phyloP scores from a whole-genome alignment of 2,888 invertebrate species.

The Rhaphigaster nebulosa region DNA sequence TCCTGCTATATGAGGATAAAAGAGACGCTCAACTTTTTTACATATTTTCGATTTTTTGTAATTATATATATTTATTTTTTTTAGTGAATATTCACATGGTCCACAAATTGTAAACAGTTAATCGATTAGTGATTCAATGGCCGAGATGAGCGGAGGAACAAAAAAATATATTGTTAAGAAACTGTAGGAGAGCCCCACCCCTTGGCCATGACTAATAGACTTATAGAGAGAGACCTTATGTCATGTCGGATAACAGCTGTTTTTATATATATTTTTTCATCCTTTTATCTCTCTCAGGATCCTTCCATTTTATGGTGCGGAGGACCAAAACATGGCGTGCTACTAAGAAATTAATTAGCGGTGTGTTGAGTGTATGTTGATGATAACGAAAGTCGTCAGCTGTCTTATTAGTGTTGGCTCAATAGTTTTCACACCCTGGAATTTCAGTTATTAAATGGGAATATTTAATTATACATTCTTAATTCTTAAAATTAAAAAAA shows the following conservation, averaged over 20 bases:
- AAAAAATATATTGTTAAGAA: constrained; percentile 19
- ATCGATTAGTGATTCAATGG: constrained; percentile 19
- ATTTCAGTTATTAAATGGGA: not conserved
- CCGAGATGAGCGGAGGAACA: not conserved
- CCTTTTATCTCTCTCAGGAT: not conserved
- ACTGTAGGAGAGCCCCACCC: not conserved
- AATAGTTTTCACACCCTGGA: not conserved
- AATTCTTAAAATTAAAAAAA: too few species aligned
- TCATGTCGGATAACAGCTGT: constrained; percentile 30
- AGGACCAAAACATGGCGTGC: constrained; percentile 5
- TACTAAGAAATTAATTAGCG: not conserved
- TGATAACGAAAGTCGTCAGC: not conserved
- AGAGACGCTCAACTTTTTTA: not conserved
- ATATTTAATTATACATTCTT: not conserved
- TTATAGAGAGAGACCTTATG: constrained; percentile 44
- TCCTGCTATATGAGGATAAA: not conserved
- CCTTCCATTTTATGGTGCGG: not conserved
- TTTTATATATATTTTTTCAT: not conserved
- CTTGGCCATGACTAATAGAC: not conserved
- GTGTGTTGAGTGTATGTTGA: not conserved
- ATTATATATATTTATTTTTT: not conserved
- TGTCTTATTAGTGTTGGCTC: not conserved
- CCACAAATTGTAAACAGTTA: constrained; percentile 22
- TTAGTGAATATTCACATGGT: not conserved
- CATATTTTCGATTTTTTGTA: not conserved